Evolutionary conservation across 2,888 invertebrate species (phyloP).

Genomic region (Aleiodes testaceus): DNA sequence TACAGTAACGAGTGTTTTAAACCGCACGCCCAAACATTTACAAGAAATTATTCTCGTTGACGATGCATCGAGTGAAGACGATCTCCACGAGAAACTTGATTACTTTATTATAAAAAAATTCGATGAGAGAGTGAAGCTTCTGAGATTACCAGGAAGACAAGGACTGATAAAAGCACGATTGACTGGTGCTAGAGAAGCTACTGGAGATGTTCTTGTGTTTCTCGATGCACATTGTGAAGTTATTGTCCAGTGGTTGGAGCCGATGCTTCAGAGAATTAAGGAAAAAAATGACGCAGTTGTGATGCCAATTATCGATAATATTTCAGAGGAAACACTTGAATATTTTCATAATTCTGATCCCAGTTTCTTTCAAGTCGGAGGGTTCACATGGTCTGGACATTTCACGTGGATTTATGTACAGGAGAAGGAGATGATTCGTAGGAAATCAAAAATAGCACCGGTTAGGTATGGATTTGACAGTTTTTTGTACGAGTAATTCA

Average conservation of each 20-base stretch:
- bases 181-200: constrained; percentile 88
- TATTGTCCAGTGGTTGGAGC: constrained; percentile 88
- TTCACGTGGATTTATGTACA: constrained; percentile 93
- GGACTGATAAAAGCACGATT: constrained; percentile 94
- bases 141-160: constrained; percentile 83
- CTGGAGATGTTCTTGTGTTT: constrained; percentile 88
- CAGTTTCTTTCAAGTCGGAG: constrained; percentile 80
- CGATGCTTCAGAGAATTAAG: constrained; percentile 88
- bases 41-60: constrained; percentile 97
- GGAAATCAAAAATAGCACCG: constrained; percentile 78
- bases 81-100: constrained; percentile 84
- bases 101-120: constrained; percentile 85
- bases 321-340: constrained; percentile 86
- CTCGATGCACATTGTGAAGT: constrained; percentile 95
- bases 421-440: constrained; percentile 77
- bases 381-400: constrained; percentile 92
- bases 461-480: constrained; percentile 72
- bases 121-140: constrained; percentile 81
- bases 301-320: constrained; percentile 96
- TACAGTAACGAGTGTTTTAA: constrained; percentile 92
- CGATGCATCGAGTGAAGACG: constrained; percentile 86
- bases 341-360: constrained; percentile 75
- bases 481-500: no score
- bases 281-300: constrained; percentile 86
- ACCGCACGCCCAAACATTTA: constrained; percentile 80